Base-by-base conservation (phyloP, 30 jellyfish, hydroid and myxozoan species). In the Clytia hemisphaerica region DNA sequence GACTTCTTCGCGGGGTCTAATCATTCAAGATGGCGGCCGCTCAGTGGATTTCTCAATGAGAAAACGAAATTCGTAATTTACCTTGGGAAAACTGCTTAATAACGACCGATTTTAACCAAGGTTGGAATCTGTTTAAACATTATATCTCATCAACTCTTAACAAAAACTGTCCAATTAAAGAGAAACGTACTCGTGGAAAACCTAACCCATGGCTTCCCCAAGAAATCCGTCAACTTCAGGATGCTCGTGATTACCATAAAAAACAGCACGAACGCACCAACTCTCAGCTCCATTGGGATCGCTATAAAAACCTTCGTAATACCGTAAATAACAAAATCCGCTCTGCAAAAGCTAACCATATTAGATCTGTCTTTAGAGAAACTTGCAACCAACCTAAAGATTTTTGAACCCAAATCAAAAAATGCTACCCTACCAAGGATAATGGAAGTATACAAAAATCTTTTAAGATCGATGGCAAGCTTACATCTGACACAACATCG, bases 111-210 rank as follows among this genome's bases (percentile, higher is more conserved):
- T 63, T 54, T 18, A 77, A 77, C 45, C 78, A 28, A 40, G 61
- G 71, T 45, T 76, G 85, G 85, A 69, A 79, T 65, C 1, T 66
- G 37, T 77, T 67, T 71, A 55, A 34, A 35, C 54, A 66, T 70
- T 66, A 70, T 29, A 53, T 76, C n/a, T 44, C 46, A 68, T 42
- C 49, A 61, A 61, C 33, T 37, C 25, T 66, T n/a, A 66, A 77
- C 42, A 68, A 59, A 40, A 83, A 77, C 54, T 83, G 83, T 51
- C 92, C 83, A 18, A 83, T 65, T 70, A 68, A 60, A 30, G 77
- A 77, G 71, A 77, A 38, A 67, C 65, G 2, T 51, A 65, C 60
- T 48, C 75, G 48, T 51, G 92, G 83, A 40, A 68, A 71, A 77
- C 63, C 75, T 22, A 19, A 37, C 45, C 92, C 92, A 40, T 77